Base-by-base conservation (phyloP, 2,797 vertebrate genomes). In the Danio kyathit region DNA sequence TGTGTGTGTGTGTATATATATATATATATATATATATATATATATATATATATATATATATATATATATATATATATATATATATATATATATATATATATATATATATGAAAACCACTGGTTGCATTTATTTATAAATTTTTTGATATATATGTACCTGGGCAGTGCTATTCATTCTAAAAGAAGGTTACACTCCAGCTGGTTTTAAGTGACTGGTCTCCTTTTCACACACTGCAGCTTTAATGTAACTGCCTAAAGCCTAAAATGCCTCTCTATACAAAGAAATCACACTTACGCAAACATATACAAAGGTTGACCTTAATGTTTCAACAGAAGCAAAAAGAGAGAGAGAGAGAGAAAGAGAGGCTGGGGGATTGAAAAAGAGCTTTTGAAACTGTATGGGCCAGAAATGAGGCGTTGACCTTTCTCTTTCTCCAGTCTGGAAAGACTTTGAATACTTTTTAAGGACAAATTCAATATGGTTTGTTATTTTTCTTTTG, bases 151-250 rank as follows among this genome's bases (percentile, higher is more conserved):
- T 43, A 21, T 9, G 41, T 51, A 72, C 64, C 61, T 74, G 87
- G 87, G 88, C 83, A 87, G 89, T 85, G 59, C 74, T 21, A 76
- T 89, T 90, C 91, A 92, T 89, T 49, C 74, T 91, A 91, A 91
- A 91, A 87, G 81, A 88, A 83, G 80, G 87, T 82, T 61, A 73
- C 10, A 86, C 90, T 91, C 91, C 93, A 93, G 92, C 90, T 91
- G 92, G 91, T 92, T 90, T 90, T 89, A 83, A 92, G 90, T 92
- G 93, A 93, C 92, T 93, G 92, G 92, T 89, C 92, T 88, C 88
- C 92, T 94, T 91, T 94, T 94, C 93, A 91, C 93, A 93, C 17
- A 63, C 56, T n/a, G 40, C 93, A 87, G 92, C 92, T 90, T 92
- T 89, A 89, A 87, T 90, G 89, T 90, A 93, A 93, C 90, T 83